Evolutionary conservation across 2,888 invertebrate genomes (phyloP).

Genomic region (Dicyrtomina minuta): DNA sequence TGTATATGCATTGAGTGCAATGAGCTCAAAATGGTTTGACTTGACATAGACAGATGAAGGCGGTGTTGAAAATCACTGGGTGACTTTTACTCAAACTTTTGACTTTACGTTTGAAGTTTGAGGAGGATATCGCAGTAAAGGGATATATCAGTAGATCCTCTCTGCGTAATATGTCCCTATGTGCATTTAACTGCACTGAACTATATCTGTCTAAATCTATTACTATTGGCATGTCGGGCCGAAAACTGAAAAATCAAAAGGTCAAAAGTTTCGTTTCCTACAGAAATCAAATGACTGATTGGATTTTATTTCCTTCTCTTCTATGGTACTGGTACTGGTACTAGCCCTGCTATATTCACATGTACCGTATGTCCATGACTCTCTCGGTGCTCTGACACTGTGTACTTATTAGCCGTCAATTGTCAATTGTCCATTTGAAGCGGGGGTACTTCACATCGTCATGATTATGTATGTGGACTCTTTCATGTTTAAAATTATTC

Average conservation of each 20-base stretch:
- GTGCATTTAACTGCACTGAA: no score
- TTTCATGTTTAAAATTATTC: conserved; percentile 8
- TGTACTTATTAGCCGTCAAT: conserved; percentile 39
- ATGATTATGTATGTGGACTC: not conserved
- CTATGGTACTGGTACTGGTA: no score
- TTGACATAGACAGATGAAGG: conserved; percentile 39
- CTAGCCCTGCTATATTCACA: no score
- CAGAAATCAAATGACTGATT: conserved; percentile 29
- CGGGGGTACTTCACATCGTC: conserved; percentile 14
- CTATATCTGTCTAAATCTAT: no score
- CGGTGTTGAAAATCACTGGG: conserved; percentile 35
- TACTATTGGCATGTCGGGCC: no score
- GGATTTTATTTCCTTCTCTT: conserved; percentile 17
- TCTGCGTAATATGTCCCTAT: no score
- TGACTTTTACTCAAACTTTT: conserved; percentile 9
- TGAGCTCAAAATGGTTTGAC: not conserved
- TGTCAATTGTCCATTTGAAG: conserved; percentile 37
- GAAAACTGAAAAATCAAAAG: conserved; percentile 12
- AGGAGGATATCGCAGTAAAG: no score
- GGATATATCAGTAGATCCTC: no score
- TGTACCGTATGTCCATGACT: no score
- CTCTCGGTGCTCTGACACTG: conserved; percentile 9
- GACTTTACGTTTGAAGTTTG: not conserved
- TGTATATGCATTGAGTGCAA: no score
- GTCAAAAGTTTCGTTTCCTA: conserved; percentile 4